Percentiles rank a stretch among this genome's conserved stretches.
These are phyloP conservation scores for Teleopsis dalmanni DNA, from an alignment of 1,140 invertebrate genomes.

Conservation along the genomic window DNA sequence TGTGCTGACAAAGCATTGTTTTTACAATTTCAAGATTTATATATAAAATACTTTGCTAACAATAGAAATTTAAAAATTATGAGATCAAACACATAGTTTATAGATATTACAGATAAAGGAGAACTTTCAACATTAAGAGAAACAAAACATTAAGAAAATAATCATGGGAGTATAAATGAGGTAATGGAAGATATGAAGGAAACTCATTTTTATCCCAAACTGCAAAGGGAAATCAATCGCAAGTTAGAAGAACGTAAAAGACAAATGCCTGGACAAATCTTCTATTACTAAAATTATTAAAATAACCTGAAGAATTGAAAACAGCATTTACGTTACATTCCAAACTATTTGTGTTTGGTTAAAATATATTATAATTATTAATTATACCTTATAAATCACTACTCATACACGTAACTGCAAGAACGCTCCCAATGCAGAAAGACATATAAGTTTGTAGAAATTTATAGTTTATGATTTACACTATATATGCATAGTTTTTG, in stretches of 20 bases:
- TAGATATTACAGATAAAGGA: neutral
- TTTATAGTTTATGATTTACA: too few relatives aligned
- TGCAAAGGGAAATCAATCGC: constrained; percentile 41
- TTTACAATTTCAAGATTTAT: neutral
- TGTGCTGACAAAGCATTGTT: neutral
- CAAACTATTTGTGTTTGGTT: neutral
- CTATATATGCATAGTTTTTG: too few relatives aligned
- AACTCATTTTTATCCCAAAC: constrained; percentile 11
- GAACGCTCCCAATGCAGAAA: neutral
- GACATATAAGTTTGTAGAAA: neutral
- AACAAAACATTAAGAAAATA: too few relatives aligned
- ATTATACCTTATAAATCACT: neutral
- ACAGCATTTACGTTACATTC: neutral
- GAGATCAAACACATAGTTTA: neutral
- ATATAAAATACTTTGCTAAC: neutral
- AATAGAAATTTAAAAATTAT: constrained; percentile 1
- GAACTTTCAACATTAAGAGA: neutral
- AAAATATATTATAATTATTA: neutral
- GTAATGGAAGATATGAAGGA: neutral
- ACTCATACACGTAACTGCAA: neutral
- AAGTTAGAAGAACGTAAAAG: constrained; percentile 41
- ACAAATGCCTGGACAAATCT: constrained; percentile 39
- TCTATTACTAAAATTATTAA: constrained; percentile 28
- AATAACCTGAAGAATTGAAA: neutral
- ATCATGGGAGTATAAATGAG: neutral